Percentiles rank a stretch among this genome's conserved stretches.
Conservation (phyloP, 2,888 invertebrate species). For the Dicranocentrus wangi region DNA sequence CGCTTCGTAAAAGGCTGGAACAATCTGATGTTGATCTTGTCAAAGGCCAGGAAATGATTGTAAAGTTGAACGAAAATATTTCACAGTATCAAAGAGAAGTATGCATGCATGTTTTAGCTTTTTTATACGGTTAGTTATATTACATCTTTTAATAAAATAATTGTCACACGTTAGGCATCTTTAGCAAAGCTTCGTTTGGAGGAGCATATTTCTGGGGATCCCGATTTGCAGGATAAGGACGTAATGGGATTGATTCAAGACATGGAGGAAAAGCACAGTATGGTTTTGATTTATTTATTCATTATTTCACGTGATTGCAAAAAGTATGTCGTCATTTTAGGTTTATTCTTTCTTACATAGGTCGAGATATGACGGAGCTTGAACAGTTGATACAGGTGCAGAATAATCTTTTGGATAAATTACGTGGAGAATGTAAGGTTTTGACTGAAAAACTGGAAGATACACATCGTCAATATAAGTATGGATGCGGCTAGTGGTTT, state of each 20-base stretch:
- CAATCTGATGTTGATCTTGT: conserved; percentile 87
- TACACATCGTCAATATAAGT: conserved; percentile 91
- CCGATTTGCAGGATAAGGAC: conserved; percentile 79
- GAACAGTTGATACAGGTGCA: conserved; percentile 92
- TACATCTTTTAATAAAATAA: background rate
- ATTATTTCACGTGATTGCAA: no score
- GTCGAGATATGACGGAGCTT: conserved; percentile 90
- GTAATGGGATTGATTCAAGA: conserved; percentile 84
- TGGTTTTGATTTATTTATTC: background rate
- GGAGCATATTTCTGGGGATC: conserved; percentile 58
- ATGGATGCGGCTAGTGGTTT: conserved; percentile 76
- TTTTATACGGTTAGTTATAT: no score
- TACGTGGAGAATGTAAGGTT: conserved; percentile 90
- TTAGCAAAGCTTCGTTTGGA: conserved; percentile 74
- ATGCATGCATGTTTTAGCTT: conserved; percentile 55
- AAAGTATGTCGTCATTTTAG: background rate
- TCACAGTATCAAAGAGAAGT: conserved; percentile 88
- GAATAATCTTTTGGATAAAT: conserved; percentile 94
- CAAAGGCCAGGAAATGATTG: conserved; percentile 86
- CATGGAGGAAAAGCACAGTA: conserved; percentile 90
- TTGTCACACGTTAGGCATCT: conserved; percentile 74
- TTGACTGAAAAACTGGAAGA: conserved; percentile 93
- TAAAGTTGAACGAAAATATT: conserved; percentile 85
- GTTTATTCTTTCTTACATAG: conserved; percentile 75
- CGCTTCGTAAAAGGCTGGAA: conserved; percentile 84